Percentiles rank a stretch among this genome's conserved stretches.
Evolutionary conservation across 2,888 invertebrate species (phyloP).

Genomic region (Opisthograptis luteolata): DNA sequence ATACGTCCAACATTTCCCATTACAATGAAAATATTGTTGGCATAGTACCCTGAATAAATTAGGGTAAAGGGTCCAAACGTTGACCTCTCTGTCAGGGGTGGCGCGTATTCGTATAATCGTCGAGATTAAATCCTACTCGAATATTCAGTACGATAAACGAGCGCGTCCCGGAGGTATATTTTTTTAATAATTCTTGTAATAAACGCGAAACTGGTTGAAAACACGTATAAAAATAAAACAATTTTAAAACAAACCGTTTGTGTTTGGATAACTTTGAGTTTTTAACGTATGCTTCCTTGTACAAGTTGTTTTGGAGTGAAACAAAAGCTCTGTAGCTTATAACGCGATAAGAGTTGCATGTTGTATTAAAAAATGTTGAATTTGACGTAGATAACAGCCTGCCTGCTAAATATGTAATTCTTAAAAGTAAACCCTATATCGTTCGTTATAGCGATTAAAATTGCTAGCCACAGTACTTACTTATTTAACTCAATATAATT

Average conservation of each 20-base stretch:
- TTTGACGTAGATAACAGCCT: too few species aligned
- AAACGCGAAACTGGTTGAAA: conserved; percentile 32
- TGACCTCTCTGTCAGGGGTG: conserved; percentile 35
- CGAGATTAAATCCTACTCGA: conserved; percentile 53
- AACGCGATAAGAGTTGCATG: too few species aligned
- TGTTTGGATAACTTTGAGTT: conserved; percentile 14
- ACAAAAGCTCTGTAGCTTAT: conserved; percentile 4
- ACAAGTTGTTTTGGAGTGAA: conserved; percentile 6
- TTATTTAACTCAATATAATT: too few species aligned
- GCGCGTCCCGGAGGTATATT: conserved; percentile 39
- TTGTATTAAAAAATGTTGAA: too few species aligned
- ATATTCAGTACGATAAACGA: conserved; percentile 50
- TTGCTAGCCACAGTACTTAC: too few species aligned
- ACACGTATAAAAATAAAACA: conserved; percentile 28
- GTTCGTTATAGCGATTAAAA: too few species aligned
- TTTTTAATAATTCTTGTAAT: conserved; percentile 38
- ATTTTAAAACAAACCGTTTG: conserved; percentile 17
- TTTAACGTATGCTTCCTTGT: conserved; percentile 8
- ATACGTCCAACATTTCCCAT: conserved; percentile 28
- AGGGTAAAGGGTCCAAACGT: conserved; percentile 32
- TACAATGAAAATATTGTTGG: conserved; percentile 38
- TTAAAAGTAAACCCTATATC: too few species aligned
- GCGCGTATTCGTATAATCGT: conserved; percentile 49
- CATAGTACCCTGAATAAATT: conserved; percentile 36
- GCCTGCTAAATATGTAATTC: too few species aligned